These are phyloP conservation scores for Harpalus rufipes DNA, from an alignment of 2,888 invertebrate species.

Conservation along the genomic window DNA sequence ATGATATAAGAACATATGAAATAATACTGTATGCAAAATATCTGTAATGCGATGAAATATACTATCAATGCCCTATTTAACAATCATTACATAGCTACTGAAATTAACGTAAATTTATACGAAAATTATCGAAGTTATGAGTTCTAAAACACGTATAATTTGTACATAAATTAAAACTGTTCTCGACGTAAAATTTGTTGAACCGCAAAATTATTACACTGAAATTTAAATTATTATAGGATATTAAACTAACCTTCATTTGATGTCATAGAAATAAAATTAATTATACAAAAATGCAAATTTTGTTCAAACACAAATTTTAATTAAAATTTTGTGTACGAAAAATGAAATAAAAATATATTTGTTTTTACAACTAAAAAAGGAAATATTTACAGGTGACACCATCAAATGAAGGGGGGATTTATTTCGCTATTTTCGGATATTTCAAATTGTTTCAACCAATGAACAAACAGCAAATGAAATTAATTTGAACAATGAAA, in stretches of 20 bases:
- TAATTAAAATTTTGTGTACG: neutral
- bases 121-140: conserved; percentile 36
- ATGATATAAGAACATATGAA: neutral
- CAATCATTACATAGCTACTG: neutral
- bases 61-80: neutral
- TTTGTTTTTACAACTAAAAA: neutral
- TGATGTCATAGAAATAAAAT: conserved; percentile 1
- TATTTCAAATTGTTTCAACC: conserved; percentile 11
- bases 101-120: conserved; percentile 32
- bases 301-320: neutral
- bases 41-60: neutral
- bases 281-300: conserved; percentile 6
- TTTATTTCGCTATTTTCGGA: neutral
- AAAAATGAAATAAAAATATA: conserved; percentile 12
- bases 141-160: conserved; percentile 30
- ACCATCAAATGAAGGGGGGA: neutral
- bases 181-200: neutral
- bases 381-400: neutral
- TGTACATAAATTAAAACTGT: conserved; percentile 31
- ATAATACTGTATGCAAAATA: neutral
- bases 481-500: neutral
- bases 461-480: neutral
- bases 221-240: conserved; percentile 5
- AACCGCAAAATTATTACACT: conserved; percentile 1
- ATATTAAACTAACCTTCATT: neutral